Conservation (phyloP, 1,140 invertebrate genomes). For the Zaprionus vittiger region DNA sequence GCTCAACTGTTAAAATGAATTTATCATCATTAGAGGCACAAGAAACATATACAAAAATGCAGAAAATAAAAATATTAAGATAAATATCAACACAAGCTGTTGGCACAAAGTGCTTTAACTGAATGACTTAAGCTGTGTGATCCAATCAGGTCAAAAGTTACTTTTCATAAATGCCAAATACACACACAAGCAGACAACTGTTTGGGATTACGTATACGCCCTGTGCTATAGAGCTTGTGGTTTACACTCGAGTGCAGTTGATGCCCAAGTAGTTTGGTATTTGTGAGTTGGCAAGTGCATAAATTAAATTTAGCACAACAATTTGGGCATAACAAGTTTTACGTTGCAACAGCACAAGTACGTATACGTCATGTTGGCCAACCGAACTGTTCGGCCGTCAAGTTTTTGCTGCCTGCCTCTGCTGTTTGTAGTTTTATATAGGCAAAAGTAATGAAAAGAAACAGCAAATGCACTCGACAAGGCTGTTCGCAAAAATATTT, state of each 20-base stretch:
- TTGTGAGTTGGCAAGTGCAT: constrained; percentile 54
- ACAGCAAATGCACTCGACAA: constrained; percentile 31
- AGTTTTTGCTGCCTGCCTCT: constrained; percentile 26
- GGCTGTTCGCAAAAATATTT: constrained; percentile 31
- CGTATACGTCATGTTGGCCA: constrained; percentile 41
- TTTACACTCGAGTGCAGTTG: constrained; percentile 42
- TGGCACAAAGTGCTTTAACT: constrained; percentile 15
- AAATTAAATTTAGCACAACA: constrained; percentile 64
- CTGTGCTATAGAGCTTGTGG: constrained; percentile 52
- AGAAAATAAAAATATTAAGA: constrained; percentile 27
- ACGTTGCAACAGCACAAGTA: constrained; percentile 17
- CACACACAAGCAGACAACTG: constrained; percentile 13
- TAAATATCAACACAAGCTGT: constrained; percentile 24
- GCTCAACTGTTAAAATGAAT: constrained; percentile 15
- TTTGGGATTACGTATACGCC: constrained; percentile 51
- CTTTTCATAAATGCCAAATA: constrained; percentile 51
- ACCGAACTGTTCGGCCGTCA: constrained; percentile 32
- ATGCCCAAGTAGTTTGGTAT: constrained; percentile 39
- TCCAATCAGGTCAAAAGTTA: constrained; percentile 37
- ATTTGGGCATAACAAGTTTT: constrained; percentile 52
- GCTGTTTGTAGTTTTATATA: background rate
- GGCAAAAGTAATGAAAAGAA: constrained; percentile 45
- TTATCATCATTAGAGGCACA: constrained; percentile 34
- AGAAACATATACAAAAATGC: background rate
- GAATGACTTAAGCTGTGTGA: constrained; percentile 38